Conservation (phyloP, 1,140 invertebrate species). For the Ptiloglossa arizonensis region DNA sequence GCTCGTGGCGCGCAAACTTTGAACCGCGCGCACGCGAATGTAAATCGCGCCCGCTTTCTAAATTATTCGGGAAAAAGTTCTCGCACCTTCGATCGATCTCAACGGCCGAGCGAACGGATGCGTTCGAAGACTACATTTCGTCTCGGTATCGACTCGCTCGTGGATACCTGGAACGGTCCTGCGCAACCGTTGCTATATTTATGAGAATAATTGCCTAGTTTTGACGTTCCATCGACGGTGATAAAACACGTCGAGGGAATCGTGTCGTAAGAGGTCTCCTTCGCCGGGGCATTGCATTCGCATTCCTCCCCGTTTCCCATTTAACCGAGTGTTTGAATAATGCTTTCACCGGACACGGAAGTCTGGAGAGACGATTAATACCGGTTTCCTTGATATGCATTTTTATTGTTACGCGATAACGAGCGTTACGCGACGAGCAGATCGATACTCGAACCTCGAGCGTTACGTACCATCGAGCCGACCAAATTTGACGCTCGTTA, state of each 20-base stretch:
- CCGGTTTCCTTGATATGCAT: background rate
- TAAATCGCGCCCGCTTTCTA: slow-evolving; percentile 11
- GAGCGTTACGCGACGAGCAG: too few species aligned
- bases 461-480: background rate
- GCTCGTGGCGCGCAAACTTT: background rate
- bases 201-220: slow-evolving; percentile 2
- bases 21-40: background rate
- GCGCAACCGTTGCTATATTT: background rate
- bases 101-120: too few species aligned
- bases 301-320: background rate
- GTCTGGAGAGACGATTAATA: background rate
- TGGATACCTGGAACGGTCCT: too few species aligned
- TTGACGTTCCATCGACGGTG: background rate
- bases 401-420: background rate
- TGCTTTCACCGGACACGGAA: slow-evolving; percentile 37
- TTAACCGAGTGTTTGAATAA: background rate
- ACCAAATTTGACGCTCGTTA: too few species aligned
- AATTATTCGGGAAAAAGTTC: background rate
- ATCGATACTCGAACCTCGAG: background rate
- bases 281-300: background rate
- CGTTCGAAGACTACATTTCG: background rate
- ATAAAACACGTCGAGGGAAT: background rate
- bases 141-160: too few species aligned
- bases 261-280: background rate
- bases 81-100: too few species aligned